Evolutionary conservation across 2,888 invertebrate species (phyloP).

Genomic region (Orthonychiurus folsomi): DNA sequence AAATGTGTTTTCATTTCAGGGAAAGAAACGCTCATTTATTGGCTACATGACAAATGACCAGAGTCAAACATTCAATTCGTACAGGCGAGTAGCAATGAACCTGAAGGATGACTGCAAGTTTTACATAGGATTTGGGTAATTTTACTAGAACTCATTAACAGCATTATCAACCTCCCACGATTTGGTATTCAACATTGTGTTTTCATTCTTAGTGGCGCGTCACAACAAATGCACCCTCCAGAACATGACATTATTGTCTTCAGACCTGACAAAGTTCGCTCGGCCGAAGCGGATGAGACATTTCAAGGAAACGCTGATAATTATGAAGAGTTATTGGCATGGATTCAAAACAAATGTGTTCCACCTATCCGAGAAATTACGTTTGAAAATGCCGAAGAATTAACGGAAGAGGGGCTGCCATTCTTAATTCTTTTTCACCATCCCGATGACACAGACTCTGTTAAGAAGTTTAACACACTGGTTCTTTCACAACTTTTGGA

Average conservation of each 20-base stretch:
- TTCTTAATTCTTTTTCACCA: slow-evolving; percentile 94
- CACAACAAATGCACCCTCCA: slow-evolving; percentile 74
- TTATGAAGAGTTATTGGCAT: slow-evolving; percentile 69
- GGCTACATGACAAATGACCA: slow-evolving; percentile 80
- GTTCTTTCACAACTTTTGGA: slow-evolving; percentile 65
- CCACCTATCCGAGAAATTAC: slow-evolving; percentile 97
- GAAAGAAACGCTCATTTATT: slow-evolving; percentile 64
- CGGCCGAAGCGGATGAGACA: slow-evolving; percentile 74
- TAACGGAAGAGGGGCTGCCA: slow-evolving; percentile 96
- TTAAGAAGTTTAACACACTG: slow-evolving; percentile 74
- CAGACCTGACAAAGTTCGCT: slow-evolving; percentile 66
- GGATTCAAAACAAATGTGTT: slow-evolving; percentile 68
- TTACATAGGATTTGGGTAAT: slow-evolving; percentile 74
- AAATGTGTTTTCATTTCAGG: slow-evolving; percentile 45
- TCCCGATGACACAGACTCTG: slow-evolving; percentile 69
- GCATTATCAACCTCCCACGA: background rate
- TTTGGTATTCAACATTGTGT: no score
- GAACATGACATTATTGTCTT: slow-evolving; percentile 74
- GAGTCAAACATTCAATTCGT: slow-evolving; percentile 68
- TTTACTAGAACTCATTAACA: slow-evolving; percentile 11
- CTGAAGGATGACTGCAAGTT: slow-evolving; percentile 94
- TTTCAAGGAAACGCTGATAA: slow-evolving; percentile 62
- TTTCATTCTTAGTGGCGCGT: slow-evolving; percentile 50
- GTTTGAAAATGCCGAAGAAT: slow-evolving; percentile 98
- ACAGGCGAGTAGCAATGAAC: slow-evolving; percentile 71